Conservation (phyloP, 1,140 invertebrate genomes). For the Paraescarpia echinospica region DNA sequence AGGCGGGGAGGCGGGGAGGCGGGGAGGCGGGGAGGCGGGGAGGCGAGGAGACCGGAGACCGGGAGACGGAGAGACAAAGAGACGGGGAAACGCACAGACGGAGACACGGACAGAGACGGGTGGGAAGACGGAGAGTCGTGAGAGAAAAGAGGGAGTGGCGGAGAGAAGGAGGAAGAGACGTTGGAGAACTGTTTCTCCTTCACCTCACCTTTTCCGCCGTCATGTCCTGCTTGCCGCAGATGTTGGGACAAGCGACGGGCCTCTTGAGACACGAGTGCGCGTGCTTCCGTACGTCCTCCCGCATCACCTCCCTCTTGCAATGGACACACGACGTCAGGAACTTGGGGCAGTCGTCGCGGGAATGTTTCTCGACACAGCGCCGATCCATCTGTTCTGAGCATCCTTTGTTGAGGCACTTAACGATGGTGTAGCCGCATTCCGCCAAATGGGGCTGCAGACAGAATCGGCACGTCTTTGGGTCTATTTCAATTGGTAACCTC, state of each 20-base stretch:
- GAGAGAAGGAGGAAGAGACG: not conserved
- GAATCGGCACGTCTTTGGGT: too few species aligned
- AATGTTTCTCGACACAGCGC: conserved; percentile 59
- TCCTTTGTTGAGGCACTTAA: not conserved
- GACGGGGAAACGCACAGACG: not conserved
- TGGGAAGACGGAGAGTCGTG: not conserved
- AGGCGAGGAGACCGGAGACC: too few species aligned
- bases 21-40: too few species aligned
- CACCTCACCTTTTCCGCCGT: conserved; percentile 72
- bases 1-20: not conserved
- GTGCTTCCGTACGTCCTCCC: conserved; percentile 36
- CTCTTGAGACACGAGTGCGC: conserved; percentile 72
- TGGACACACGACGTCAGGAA: conserved; percentile 80
- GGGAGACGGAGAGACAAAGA: not conserved
- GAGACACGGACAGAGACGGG: not conserved
- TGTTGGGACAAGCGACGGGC: conserved; percentile 78
- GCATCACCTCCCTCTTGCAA: conserved; percentile 65
- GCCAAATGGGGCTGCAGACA: not conserved
- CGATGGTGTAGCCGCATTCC: not conserved
- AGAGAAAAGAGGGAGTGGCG: not conserved
- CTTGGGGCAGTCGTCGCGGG: conserved; percentile 83
- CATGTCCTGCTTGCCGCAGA: conserved; percentile 74
- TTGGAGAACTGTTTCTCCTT: not conserved
- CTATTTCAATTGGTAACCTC: too few species aligned
- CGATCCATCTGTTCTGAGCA: not conserved